phyloP scores from a whole-genome alignment of 2,888 invertebrate genomes.

The Stenodera caucasica region DNA sequence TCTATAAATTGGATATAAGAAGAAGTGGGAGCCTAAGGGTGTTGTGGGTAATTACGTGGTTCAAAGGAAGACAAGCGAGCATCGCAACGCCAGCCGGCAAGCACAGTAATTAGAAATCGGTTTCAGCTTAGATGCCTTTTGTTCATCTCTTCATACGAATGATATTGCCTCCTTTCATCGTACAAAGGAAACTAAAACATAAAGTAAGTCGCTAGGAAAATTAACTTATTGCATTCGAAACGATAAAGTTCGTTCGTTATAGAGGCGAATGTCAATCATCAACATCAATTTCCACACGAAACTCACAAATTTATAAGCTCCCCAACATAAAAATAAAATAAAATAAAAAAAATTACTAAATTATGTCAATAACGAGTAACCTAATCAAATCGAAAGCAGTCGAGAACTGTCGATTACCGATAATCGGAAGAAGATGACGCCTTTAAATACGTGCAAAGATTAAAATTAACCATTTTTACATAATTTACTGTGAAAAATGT shows the following conservation, averaged over 20 bases:
- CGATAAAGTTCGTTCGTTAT: neutral
- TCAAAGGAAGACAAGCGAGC: conserved; percentile 48
- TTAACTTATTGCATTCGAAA: conserved; percentile 32
- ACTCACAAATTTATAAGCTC: too few relatives aligned
- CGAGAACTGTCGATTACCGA: too few relatives aligned
- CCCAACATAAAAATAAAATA: too few relatives aligned
- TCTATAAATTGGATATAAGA: conserved; percentile 7
- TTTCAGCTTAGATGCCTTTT: conserved; percentile 36
- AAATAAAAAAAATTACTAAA: too few relatives aligned
- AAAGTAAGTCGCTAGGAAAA: conserved; percentile 39
- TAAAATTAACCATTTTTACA: too few relatives aligned
- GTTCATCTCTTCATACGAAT: conserved; percentile 38
- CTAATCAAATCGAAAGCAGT: too few relatives aligned
- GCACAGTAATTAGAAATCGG: conserved; percentile 49
- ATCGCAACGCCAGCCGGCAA: conserved; percentile 37
- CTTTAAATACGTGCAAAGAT: too few relatives aligned
- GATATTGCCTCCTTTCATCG: conserved; percentile 35
- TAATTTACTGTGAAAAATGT: too few relatives aligned
- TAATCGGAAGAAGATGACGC: too few relatives aligned
- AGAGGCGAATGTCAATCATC: neutral
- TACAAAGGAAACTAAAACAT: conserved; percentile 40
- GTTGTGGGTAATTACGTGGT: conserved; percentile 50
- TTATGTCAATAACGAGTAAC: too few relatives aligned
- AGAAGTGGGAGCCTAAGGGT: conserved; percentile 39
- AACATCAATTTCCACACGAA: neutral